These are phyloP conservation scores for Tipula lateralis DNA, from an alignment of 2,888 invertebrate genomes.

Conservation along the genomic window DNA sequence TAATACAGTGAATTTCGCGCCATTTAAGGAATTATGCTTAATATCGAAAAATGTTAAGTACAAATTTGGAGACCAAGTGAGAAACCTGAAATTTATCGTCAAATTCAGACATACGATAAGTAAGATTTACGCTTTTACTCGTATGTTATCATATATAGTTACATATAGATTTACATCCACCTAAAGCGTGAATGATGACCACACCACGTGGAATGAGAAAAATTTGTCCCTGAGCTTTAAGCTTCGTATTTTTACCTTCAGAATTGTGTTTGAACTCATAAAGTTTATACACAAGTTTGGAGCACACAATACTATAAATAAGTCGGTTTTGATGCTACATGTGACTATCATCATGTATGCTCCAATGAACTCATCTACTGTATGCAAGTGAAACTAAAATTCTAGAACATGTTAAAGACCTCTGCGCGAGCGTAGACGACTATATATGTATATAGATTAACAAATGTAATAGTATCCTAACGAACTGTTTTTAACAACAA, in stretches of 20 bases:
- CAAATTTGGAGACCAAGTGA: background rate
- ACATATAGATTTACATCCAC: no score
- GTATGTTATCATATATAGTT: no score
- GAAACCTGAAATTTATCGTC: background rate
- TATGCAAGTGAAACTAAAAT: background rate
- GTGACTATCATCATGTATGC: background rate
- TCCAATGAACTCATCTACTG: no score
- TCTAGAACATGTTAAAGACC: background rate
- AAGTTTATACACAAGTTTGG: background rate
- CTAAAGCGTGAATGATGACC: no score
- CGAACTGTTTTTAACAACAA: background rate
- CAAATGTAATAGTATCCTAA: background rate
- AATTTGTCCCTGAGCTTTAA: background rate
- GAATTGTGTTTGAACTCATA: background rate
- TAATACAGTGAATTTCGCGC: no score
- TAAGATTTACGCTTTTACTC: background rate
- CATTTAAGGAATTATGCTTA: no score
- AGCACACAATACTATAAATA: background rate
- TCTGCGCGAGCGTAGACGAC: background rate
- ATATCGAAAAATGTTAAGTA: no score
- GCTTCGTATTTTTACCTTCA: background rate
- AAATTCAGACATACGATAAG: no score
- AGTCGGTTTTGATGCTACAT: background rate
- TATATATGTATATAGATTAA: background rate
- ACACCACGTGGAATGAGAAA: background rate